Percentiles rank a stretch among this genome's conserved stretches.
Conservation (phyloP, 2,113 vertebrate genomes). For the Fregata magnificens region DNA sequence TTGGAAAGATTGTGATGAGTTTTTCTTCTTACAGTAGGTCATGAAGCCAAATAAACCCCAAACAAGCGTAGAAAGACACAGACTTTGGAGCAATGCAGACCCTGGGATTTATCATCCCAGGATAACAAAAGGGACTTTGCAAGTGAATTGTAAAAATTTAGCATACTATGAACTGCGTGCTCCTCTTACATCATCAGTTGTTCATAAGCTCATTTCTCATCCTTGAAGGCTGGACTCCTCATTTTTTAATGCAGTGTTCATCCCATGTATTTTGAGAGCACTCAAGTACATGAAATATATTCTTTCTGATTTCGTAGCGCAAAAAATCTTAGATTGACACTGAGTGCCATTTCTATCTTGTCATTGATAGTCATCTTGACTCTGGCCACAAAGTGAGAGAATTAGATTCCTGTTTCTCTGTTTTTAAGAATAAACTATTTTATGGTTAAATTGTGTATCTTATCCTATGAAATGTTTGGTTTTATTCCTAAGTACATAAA, state of each 20-base stretch:
- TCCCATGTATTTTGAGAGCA: not conserved
- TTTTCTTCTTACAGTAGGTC: not conserved
- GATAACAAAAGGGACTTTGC: not conserved
- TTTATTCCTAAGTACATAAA: not conserved
- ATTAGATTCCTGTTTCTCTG: not conserved
- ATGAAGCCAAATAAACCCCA: not conserved
- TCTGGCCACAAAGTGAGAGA: not conserved
- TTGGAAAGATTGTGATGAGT: not conserved
- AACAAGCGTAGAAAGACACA: not conserved
- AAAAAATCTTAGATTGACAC: not conserved
- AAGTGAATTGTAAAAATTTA: not conserved
- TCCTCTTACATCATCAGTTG: not conserved
- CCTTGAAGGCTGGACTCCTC: not conserved
- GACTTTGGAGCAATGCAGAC: not conserved
- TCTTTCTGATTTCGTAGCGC: not conserved
- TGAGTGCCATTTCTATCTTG: not conserved
- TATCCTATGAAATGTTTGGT: not conserved
- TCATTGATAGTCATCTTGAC: not conserved
- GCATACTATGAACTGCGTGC: not conserved
- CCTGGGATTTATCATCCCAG: not conserved
- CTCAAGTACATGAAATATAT: not conserved
- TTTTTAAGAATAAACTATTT: not conserved
- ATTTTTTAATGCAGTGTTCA: not conserved
- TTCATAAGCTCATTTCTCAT: not conserved
- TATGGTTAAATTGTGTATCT: not conserved